Percentiles rank a stretch among this genome's conserved stretches.
These are phyloP conservation scores for Macrosteles quadrilineatus DNA, from an alignment of 1,140 invertebrate genomes.

Conservation along the genomic window DNA sequence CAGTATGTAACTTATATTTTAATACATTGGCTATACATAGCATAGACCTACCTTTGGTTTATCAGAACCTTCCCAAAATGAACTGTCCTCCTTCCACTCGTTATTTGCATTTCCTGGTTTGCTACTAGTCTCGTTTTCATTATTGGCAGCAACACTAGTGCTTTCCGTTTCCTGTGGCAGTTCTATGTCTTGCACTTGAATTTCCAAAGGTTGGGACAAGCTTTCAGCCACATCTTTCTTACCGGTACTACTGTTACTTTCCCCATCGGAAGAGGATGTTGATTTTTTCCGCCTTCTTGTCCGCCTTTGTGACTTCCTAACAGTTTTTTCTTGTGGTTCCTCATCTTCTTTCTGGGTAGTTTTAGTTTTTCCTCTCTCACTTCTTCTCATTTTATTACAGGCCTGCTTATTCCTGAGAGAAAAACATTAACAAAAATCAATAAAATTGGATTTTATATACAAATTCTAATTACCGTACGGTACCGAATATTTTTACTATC, in stretches of 20 bases:
- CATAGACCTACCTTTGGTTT: conserved; percentile 16
- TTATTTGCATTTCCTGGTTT: not conserved
- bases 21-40: too few species aligned
- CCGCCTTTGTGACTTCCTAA: not conserved
- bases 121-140: not conserved
- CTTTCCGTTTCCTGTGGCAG: not conserved
- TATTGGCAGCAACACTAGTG: not conserved
- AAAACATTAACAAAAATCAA: too few species aligned
- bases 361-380: conserved; percentile 32
- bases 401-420: too few species aligned
- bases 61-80: conserved; percentile 29
- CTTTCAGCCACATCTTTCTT: not conserved
- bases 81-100: conserved; percentile 32
- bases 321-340: conserved; percentile 20
- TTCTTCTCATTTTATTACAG: not conserved
- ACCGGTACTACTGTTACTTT: not conserved
- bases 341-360: not conserved
- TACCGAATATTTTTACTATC: too few species aligned
- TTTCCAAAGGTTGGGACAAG: not conserved
- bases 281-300: conserved; percentile 32
- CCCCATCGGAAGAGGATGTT: conserved; percentile 17
- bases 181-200: conserved; percentile 8
- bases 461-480: too few species aligned
- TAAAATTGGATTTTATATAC: too few species aligned
- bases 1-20: too few species aligned